These are phyloP conservation scores for Pyxicephalus adspersus DNA, from an alignment of 2,113 vertebrate genomes.

Conservation along the genomic window DNA sequence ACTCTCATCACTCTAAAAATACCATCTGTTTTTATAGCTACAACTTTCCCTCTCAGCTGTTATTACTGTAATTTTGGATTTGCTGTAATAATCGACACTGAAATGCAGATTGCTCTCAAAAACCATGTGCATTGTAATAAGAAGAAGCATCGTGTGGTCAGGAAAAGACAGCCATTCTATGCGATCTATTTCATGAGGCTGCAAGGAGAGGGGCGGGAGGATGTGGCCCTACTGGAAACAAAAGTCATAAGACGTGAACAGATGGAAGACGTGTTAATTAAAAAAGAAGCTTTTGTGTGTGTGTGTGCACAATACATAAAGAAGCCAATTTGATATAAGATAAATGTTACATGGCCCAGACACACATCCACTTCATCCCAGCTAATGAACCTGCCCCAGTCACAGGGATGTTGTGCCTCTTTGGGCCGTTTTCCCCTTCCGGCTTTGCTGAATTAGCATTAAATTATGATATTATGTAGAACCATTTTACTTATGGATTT, in stretches of 20 bases:
- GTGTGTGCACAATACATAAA: background rate
- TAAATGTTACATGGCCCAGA: background rate
- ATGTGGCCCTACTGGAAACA: background rate
- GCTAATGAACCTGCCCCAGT: background rate
- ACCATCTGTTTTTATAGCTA: slow-evolving; percentile 30
- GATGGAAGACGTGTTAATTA: slow-evolving; percentile 1
- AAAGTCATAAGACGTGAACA: slow-evolving; percentile 20
- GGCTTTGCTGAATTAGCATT: background rate
- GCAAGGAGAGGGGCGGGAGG: background rate
- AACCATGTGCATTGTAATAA: slow-evolving; percentile 15
- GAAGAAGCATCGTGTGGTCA: background rate
- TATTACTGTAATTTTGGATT: slow-evolving; percentile 13
- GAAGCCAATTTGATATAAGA: background rate
- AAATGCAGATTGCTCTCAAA: background rate
- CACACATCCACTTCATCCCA: background rate
- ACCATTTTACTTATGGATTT: no score
- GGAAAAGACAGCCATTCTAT: background rate
- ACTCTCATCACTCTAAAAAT: slow-evolving; percentile 22
- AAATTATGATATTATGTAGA: background rate
- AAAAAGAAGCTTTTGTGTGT: background rate
- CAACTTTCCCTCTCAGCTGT: slow-evolving; percentile 3
- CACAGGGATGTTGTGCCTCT: background rate
- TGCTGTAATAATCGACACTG: slow-evolving; percentile 5
- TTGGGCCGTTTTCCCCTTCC: background rate
- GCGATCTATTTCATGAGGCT: background rate